Evolutionary conservation across 2,888 invertebrate species (phyloP), one percentile per base, ranked within the genome.

Genomic region (Synergus umbraculus): DNA sequence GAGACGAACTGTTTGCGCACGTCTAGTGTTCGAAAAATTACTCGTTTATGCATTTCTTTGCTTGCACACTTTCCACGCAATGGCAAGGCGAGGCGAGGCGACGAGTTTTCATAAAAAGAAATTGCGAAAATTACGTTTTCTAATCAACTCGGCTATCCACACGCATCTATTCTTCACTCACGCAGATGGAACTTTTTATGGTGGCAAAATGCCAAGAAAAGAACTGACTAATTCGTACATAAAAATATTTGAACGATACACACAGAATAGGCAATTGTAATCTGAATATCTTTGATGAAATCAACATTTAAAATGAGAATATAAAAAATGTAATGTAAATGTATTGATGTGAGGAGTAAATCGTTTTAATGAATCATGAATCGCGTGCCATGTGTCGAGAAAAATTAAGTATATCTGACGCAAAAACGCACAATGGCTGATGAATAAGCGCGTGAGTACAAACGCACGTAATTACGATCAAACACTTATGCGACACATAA

Each of bases 401-500:
- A 46, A 46, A 46, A 46, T 46, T 12, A 13, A 46, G 13, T 12
- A 13, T 46, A 87, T 87, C 86, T 86, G 86, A 76, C 79, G 79
- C 85, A 85, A 86, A 87, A 88, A 86, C 82, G 85, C 83, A 87
- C 84, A 87, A 86, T 86, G 79, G 82, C 82, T 80, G 76, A 84
- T 81, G 76, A 79, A 78, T 86, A 83, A 84, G 83, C 80, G 81
- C 85, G 83, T 80, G 79, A 82, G 79, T 79, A 79, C 80, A 80
- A 83, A 82, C 81, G 82, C 65, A 77, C 76, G 82, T 77, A 76
- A 80, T 77, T 76, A 79, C 65, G 77, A 46, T 76, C 66, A 77
- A 64, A 78, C 69, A 77, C 80, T 85, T 81, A 76, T 78, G 78
- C 73, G 80, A 66, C 66, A 66, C 18, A 66, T 43, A 43, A 66